These are phyloP conservation scores for Dicentrarchus labrax DNA, from an alignment of 2,113 vertebrate genomes.

Conservation along the genomic window DNA sequence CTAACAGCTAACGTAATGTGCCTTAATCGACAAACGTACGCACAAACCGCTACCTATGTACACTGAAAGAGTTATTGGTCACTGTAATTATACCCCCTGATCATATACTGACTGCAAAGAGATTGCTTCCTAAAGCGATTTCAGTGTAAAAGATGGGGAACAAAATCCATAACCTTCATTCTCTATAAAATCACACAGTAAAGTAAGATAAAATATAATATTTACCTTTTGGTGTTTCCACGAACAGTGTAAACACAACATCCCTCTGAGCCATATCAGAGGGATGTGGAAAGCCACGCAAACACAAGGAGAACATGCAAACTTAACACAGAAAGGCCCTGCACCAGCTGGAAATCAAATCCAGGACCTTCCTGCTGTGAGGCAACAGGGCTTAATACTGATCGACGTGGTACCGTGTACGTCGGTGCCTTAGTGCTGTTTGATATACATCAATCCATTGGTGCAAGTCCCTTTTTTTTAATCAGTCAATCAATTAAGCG, in stretches of 20 bases:
- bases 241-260: not conserved
- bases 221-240: not conserved
- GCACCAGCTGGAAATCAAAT: no score
- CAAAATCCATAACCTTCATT: not conserved
- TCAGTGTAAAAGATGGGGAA: not conserved
- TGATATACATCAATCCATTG: not conserved
- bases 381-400: no score
- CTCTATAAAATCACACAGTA: not conserved
- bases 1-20: no score
- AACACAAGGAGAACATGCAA: no score
- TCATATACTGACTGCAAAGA: not conserved
- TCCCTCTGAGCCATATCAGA: not conserved
- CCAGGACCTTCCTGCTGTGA: no score
- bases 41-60: not conserved
- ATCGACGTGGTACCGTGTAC: no score
- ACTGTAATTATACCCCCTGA: not conserved
- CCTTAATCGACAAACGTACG: no score
- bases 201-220: not conserved
- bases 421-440: not conserved
- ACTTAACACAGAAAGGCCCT: no score
- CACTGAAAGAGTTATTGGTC: not conserved
- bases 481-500: not conserved
- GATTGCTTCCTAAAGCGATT: not conserved
- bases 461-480: not conserved
- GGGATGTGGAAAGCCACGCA: no score